Evolutionary conservation across 2,888 invertebrate genomes (phyloP), one percentile per base, ranked within the genome.

Genomic region (Andrena bucephala): DNA sequence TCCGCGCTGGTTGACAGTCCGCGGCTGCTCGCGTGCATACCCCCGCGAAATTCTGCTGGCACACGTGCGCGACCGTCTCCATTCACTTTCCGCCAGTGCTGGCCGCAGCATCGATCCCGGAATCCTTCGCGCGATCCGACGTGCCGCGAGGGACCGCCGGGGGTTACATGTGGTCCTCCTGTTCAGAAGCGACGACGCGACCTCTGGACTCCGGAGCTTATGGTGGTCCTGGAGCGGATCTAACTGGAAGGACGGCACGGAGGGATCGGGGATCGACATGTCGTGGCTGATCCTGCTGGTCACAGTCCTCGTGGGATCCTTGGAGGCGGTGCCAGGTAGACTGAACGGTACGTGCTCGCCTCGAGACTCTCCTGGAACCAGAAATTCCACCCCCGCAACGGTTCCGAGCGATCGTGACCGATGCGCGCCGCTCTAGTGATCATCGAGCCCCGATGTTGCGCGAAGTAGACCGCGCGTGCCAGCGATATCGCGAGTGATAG

Each of bases 271-370:
- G 73, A 0, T 50, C 84, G 68, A 59, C 69, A 86, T 86, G 83
- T 62, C 76, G 89, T 85, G 89, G 84, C 78, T 84, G 71, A 66
- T 88, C 54, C 63, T 91, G 50, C 66, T 89, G 54, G 59, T 86
- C 36, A 57, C 83, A 10, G 76, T 88, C 74, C 77, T 91, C 79
- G 82, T 84, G 62, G 88, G 88, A 82, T 85, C 86, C 74, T 84
- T 88, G 83, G 74, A 87, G 42, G 90, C 89, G 7, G 77, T 91
- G 75, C 89, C 92, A 24, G 92, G 91, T 52, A 89, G 89, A 77
- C 87, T 92, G 50, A 92, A 80, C 81, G 92, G 92, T 92, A 92
- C 72, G 92, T 90, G 75, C 42, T 42, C 42, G 42, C 42, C 42
- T 3, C 3, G 42, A 13, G 42, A 62, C 60, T 60, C 29, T 33